Evolutionary conservation across 2,113 vertebrate genomes (phyloP).

Genomic region (Hippocampus abdominalis): DNA sequence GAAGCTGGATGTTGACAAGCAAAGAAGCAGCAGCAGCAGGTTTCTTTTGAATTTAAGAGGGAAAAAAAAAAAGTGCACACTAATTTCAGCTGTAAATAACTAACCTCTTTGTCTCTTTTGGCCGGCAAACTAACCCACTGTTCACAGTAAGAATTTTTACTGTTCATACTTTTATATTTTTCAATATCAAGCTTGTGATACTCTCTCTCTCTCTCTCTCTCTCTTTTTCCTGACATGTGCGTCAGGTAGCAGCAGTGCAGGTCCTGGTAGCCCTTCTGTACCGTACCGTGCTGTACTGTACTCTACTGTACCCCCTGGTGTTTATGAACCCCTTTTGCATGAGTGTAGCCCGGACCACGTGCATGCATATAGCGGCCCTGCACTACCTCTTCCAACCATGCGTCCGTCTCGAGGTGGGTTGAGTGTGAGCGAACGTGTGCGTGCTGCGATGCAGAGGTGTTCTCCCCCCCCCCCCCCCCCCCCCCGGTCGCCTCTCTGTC

Average conservation of each 20-base stretch:
- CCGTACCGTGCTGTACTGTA: constrained; percentile 51
- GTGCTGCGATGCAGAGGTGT: constrained; percentile 10
- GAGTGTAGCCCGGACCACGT: constrained; percentile 66
- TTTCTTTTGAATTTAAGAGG: constrained; percentile 15
- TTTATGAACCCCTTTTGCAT: constrained; percentile 67
- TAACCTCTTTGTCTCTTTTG: constrained; percentile 30
- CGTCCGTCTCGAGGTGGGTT: constrained; percentile 10
- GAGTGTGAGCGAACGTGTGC: constrained; percentile 11
- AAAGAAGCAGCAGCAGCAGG: constrained; percentile 6
- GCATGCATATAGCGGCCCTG: constrained; percentile 65
- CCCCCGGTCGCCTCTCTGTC: constrained; percentile 6
- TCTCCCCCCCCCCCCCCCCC: too few relatives aligned
- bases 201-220: constrained; percentile 49
- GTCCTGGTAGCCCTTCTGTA: constrained; percentile 66
- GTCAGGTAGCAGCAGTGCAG: constrained; percentile 80
- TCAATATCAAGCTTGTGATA: constrained; percentile 80
- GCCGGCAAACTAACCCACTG: constrained; percentile 56
- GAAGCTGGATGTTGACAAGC: background rate
- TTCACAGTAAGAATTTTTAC: constrained; percentile 99
- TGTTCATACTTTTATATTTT: constrained; percentile 89
- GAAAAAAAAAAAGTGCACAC: constrained; percentile 34
- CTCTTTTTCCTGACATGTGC: constrained; percentile 63
- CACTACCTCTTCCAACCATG: constrained; percentile 56
- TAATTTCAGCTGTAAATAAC: constrained; percentile 70
- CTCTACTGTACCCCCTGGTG: constrained; percentile 57